Evolutionary conservation across 2,797 vertebrate species (phyloP).

Genomic region (Rhynchotus rufescens): DNA sequence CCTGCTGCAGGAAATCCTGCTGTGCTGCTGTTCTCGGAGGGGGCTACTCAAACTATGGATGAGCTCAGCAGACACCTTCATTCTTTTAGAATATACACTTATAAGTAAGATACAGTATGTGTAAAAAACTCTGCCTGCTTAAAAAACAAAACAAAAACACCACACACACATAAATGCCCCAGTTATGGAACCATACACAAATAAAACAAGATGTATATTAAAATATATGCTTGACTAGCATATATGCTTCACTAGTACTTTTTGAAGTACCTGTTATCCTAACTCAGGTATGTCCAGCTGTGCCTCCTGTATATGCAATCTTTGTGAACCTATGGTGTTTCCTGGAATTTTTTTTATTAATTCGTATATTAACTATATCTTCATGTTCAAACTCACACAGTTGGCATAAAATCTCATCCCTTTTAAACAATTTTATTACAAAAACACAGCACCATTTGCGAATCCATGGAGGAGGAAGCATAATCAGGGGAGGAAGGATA

Average conservation of each 20-base stretch:
- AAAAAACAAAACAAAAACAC: background rate
- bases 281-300: background rate
- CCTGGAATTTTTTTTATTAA: background rate
- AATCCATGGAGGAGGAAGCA: background rate
- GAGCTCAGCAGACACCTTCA: background rate
- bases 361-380: background rate
- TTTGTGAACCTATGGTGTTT: background rate
- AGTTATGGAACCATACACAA: background rate
- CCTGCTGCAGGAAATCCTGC: background rate
- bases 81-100: background rate
- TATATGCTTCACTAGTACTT: background rate
- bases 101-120: background rate
- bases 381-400: background rate
- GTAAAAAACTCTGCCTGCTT: fast-evolving
- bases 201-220: background rate
- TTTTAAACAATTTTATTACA: background rate
- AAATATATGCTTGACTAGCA: background rate
- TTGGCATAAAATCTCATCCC: background rate
- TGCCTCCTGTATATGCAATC: background rate
- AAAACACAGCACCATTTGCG: background rate
- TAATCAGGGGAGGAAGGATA: too few species aligned
- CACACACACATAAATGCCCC: background rate
- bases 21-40: fast-evolving
- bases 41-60: fast-evolving
- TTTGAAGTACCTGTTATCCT: background rate